A percentile compares a stretch with the other conserved stretches of the same genome.
These are phyloP conservation scores for Harpalus rubripes DNA, from an alignment of 2,888 invertebrate genomes.

Conservation along the genomic window DNA sequence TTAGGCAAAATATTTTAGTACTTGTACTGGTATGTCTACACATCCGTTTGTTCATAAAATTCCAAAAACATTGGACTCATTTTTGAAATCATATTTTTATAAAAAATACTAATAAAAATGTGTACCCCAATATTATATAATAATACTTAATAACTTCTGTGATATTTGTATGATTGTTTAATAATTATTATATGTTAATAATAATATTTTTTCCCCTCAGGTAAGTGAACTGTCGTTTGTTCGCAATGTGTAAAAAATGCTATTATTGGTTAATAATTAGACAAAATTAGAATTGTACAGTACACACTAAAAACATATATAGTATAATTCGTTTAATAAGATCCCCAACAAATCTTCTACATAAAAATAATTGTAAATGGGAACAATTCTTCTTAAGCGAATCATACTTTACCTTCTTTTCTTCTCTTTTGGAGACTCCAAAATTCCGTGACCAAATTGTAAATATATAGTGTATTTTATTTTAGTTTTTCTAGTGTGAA, in stretches of 20 bases:
- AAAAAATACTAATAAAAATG: no score
- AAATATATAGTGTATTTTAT: slow-evolving; percentile 42
- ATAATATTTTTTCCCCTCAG: neutral
- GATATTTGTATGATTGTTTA: neutral
- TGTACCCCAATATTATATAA: no score
- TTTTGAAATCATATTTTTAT: no score
- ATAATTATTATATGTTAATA: slow-evolving; percentile 11
- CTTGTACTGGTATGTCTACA: no score
- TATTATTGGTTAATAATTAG: neutral
- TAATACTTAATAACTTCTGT: neutral
- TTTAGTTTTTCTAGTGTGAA: slow-evolving; percentile 55
- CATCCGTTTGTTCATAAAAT: no score
- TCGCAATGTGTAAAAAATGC: neutral
- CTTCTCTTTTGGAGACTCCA: slow-evolving; percentile 39
- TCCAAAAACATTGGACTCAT: no score
- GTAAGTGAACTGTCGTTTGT: neutral
- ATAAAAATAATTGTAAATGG: no score
- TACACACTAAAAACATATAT: neutral
- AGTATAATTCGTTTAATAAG: neutral
- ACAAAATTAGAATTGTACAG: neutral
- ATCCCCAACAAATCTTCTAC: neutral
- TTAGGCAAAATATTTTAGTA: no score
- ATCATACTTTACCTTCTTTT: neutral
- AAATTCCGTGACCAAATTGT: slow-evolving; percentile 49
- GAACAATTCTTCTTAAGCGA: neutral